Evolutionary conservation across 2,797 vertebrate genomes (phyloP).

Genomic region (Anguilla anguilla): DNA sequence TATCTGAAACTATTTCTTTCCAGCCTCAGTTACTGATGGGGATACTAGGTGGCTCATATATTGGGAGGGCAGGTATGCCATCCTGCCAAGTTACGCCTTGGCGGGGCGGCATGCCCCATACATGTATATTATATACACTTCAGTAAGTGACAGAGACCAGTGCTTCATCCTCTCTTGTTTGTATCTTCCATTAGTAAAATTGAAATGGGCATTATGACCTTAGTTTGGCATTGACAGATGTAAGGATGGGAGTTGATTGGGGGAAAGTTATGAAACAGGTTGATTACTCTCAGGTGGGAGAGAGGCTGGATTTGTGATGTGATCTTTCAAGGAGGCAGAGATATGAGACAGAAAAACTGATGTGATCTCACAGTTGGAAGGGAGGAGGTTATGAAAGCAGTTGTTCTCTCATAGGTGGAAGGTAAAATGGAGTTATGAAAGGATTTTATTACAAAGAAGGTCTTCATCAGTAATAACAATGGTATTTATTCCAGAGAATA

Average conservation of each 20-base stretch:
- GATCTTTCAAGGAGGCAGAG: not conserved
- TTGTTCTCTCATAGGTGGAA: not conserved
- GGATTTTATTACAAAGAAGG: constrained; percentile 7
- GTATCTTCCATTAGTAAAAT: not conserved
- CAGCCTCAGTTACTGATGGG: not conserved
- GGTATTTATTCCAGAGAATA: not conserved
- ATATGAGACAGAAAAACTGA: not conserved
- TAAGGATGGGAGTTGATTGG: not conserved
- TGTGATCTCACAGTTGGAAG: not conserved
- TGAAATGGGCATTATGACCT: not conserved
- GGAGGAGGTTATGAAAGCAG: not conserved
- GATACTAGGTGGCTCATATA: not conserved
- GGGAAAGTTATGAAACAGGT: not conserved
- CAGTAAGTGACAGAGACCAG: not conserved
- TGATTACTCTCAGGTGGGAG: not conserved
- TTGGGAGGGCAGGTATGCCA: no score
- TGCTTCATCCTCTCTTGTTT: not conserved
- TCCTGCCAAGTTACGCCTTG: no score
- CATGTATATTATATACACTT: not conserved
- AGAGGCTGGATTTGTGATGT: not conserved
- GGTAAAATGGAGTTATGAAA: not conserved
- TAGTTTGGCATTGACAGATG: not conserved
- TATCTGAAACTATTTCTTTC: not conserved
- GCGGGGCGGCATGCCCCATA: no score
- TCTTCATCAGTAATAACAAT: not conserved